Percentiles rank a stretch among this genome's conserved stretches.
Evolutionary conservation across 2,797 vertebrate genomes (phyloP).

Genomic region (Rhynchonycteris naso): DNA sequence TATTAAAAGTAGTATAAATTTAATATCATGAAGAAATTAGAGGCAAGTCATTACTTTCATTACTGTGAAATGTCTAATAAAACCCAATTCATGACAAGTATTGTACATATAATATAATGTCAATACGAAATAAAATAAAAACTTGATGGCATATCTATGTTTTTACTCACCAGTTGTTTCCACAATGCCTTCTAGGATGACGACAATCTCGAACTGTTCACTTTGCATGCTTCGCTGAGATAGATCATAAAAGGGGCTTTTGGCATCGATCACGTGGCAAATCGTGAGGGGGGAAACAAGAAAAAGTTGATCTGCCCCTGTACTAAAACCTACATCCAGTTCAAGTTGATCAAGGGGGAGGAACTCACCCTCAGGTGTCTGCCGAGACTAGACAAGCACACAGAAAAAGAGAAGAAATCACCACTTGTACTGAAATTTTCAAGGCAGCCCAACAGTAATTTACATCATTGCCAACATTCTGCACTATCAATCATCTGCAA

Average conservation of each 20-base stretch:
- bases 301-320: conserved; percentile 98
- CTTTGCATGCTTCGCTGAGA: conserved; percentile 98
- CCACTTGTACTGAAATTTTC: conserved; percentile 75
- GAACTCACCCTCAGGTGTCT: conserved; percentile 99
- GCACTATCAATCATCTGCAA: conserved; percentile 81
- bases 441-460: conserved; percentile 80
- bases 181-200: conserved; percentile 99
- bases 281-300: conserved; percentile 99
- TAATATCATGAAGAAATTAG: not conserved
- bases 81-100: not conserved
- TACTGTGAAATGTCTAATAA: not conserved
- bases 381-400: conserved; percentile 93
- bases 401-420: conserved; percentile 81
- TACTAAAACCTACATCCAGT: conserved; percentile 99
- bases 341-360: conserved; percentile 99
- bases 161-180: conserved; percentile 96
- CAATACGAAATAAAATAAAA: conserved; percentile 36
- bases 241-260: conserved; percentile 99
- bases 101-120: not conserved
- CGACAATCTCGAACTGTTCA: conserved; percentile 99
- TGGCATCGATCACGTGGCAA: conserved; percentile 98
- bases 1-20: conserved; percentile 49
- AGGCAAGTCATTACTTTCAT: conserved; percentile 6
- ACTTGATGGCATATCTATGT: not conserved
- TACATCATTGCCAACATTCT: conserved; percentile 82